Evolutionary conservation across 1,140 invertebrate genomes (phyloP).

Genomic region (Drosophila insularis): DNA sequence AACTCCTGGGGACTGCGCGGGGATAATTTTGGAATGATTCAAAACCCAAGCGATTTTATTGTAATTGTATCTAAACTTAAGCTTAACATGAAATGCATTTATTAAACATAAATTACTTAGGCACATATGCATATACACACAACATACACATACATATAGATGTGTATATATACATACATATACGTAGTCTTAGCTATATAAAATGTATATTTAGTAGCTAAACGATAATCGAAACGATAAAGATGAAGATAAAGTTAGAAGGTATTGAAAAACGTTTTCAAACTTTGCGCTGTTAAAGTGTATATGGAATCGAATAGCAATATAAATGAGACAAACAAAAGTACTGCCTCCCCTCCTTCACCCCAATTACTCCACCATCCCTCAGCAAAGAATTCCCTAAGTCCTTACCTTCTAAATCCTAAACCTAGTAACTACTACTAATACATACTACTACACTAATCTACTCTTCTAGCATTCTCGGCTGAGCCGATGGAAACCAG

Average conservation of each 20-base stretch:
- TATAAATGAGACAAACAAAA: constrained; percentile 48
- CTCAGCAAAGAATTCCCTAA: not conserved
- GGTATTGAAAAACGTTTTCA: constrained; percentile 20
- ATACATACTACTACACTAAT: not conserved
- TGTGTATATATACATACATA: constrained; percentile 19
- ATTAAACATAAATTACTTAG: constrained; percentile 42
- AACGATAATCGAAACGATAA: constrained; percentile 40
- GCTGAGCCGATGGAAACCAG: constrained; percentile 44
- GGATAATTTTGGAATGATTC: constrained; percentile 27
- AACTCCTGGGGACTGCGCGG: constrained; percentile 30
- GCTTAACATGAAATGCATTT: constrained; percentile 63
- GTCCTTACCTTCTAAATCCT: not conserved
- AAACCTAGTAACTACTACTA: not conserved
- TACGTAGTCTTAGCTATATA: constrained; percentile 19
- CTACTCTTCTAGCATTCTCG: constrained; percentile 27
- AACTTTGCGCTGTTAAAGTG: constrained; percentile 16
- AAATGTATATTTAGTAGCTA: constrained; percentile 76
- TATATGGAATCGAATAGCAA: constrained; percentile 64
- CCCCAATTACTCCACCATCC: no score
- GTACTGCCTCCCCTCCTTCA: constrained; percentile 47
- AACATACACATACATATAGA: constrained; percentile 7
- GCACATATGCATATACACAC: constrained; percentile 27
- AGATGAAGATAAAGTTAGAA: not conserved
- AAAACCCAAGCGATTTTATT: constrained; percentile 47
- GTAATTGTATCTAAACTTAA: constrained; percentile 56